Evolutionary conservation across 2,888 invertebrate species (phyloP).

Genomic region (Mimas tiliae): DNA sequence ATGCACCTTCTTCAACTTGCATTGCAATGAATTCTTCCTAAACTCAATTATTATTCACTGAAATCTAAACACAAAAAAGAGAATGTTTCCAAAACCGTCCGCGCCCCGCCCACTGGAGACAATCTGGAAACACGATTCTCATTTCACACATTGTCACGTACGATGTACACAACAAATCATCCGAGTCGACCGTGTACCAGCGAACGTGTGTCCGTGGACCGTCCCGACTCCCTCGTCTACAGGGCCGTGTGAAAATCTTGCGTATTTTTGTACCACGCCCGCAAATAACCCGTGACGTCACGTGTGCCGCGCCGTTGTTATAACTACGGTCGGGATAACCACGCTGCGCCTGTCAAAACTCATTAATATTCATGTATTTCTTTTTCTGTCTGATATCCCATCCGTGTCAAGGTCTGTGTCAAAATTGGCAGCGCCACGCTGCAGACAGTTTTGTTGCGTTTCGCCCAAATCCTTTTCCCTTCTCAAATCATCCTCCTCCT

Average conservation of each 20-base stretch:
- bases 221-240: constrained; percentile 26
- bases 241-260: constrained; percentile 45
- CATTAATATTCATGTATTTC: neutral
- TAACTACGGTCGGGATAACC: constrained; percentile 41
- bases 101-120: neutral
- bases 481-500: too few species aligned
- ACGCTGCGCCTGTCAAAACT: constrained; percentile 24
- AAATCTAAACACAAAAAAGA: neutral
- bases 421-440: too few species aligned
- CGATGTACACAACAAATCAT: constrained; percentile 21
- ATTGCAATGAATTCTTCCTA: too few species aligned
- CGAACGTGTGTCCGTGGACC: constrained; percentile 5
- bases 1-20: too few species aligned
- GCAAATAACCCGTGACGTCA: constrained; percentile 58
- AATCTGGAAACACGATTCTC: constrained; percentile 11
- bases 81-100: neutral
- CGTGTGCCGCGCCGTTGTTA: constrained; percentile 45
- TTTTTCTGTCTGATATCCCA: neutral
- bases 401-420: constrained; percentile 7
- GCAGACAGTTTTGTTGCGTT: too few species aligned
- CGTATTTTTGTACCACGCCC: constrained; percentile 59
- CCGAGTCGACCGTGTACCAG: neutral
- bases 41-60: neutral
- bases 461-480: too few species aligned
- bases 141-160: constrained; percentile 19